Base-by-base conservation (phyloP, 2,797 vertebrate genomes). In the Propithecus deckenii region DNA sequence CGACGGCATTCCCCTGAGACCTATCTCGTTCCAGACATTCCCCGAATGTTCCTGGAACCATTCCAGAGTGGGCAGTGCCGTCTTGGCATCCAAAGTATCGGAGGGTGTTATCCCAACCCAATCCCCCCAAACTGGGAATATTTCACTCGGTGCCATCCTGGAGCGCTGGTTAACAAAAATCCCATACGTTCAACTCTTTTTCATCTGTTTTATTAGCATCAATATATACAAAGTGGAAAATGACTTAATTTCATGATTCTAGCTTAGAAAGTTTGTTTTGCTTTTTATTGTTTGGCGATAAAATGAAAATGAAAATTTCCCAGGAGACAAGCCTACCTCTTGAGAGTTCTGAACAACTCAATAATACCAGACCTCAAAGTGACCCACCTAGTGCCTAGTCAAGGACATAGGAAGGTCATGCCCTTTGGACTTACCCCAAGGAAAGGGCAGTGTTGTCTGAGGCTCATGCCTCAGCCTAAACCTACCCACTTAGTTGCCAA, bases 161-260 rank as follows among this genome's bases (percentile, higher is more conserved):
- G 43, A 59, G 48, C 2, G 0, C 13, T 25, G 18, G 25, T n/a
- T 30, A 83, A 96, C 80, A 96, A 71, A 96, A 55, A n/a, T 41
- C n/a, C 67, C 30, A 5, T 2, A 52, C 78, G 38, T 5, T 14
- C 63, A 35, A 10, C 43, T 95, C 32, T 75, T 95, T 97, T 98
- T 97, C 55, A 94, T 81, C 81, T 41, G 43, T 97, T 97, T 98
- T 98, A 98, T 97, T 98, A 97, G 96, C 97, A 96, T 97, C 97
- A 97, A 97, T 97, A 98, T 98, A 97, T 97, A 98, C 97, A 98
- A 98, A 97, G 95, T 97, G 97, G 98, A 98, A 97, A 98, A 97
- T 97, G 97, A 95, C 84, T 97, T 92, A 23, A 79, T 94, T 96
- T 95, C 89, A 91, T 93, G 96, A 83, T 96, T 97, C 79, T 95